Evolutionary conservation across 1,140 invertebrate genomes (phyloP), one percentile per base, ranked within the genome.

Genomic region (Phortica variegata): DNA sequence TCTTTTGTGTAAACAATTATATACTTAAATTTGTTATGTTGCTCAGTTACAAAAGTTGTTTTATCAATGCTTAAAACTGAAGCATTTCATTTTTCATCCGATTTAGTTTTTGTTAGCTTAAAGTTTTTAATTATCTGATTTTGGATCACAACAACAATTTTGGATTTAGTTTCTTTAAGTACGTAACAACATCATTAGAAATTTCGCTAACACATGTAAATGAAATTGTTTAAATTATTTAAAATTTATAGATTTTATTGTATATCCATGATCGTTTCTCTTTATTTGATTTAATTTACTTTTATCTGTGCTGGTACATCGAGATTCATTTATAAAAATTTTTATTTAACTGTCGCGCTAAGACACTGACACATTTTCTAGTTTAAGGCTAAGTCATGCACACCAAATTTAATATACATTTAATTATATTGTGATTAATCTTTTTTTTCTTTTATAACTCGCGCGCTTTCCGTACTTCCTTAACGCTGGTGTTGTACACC

Each of bases 101-200:
- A n/a, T n/a, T n/a, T n/a, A n/a, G n/a, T 26, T 26, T 26, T 26
- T 6, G 23, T 26, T 26, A 6, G 23, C 23, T 6, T 6, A 26
- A 26, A 26, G 23, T 26, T 26, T 26, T 26, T 5, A 6, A 6
- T 26, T 26, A 26, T 5, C 23, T 26, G 23, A 26, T 26, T 26
- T 26, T 26, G 23, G 63, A 66, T 66, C 63, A 66, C 63, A 68
- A 68, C 63, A 66, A 66, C 63, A 66, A 66, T 66, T n/a, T n/a
- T 60, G 63, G 63, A 68, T 68, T 60, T 60, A 60, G 40, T 54
- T 34, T 32, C 34, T 38, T 54, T 56, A 41, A 45, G n/a, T n/a
- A n/a, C n/a, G n/a, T n/a, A n/a, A n/a, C n/a, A n/a, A n/a, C n/a
- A n/a, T n/a, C n/a, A n/a, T n/a, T n/a, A n/a, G n/a, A n/a, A n/a